These are phyloP conservation scores for Gymnobelideus leadbeateri DNA, from an alignment of 2,113 vertebrate species.

Conservation along the genomic window DNA sequence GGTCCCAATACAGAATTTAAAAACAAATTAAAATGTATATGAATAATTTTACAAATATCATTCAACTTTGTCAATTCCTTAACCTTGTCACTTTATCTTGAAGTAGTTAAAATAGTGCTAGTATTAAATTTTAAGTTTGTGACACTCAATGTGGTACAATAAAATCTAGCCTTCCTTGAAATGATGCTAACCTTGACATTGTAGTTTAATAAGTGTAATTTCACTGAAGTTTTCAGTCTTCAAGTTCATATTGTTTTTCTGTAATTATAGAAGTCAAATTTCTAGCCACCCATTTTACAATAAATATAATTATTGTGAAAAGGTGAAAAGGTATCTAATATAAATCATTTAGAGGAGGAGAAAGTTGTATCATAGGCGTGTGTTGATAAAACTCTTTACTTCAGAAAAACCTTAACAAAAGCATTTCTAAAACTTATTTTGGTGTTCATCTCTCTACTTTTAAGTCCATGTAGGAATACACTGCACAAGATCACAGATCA, in stretches of 20 bases:
- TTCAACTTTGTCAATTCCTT: background rate
- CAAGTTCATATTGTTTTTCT: background rate
- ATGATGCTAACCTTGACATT: background rate
- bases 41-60: constrained; percentile 25
- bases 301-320: background rate
- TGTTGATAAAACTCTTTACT: background rate
- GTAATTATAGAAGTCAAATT: background rate
- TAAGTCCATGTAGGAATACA: background rate
- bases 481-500: background rate
- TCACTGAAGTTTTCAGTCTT: background rate
- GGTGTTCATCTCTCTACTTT: background rate
- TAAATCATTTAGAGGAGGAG: background rate
- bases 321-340: background rate
- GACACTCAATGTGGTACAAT: background rate
- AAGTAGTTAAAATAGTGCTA: too few species aligned
- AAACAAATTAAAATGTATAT: background rate
- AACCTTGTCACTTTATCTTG: background rate
- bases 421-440: background rate
- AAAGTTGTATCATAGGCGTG: background rate
- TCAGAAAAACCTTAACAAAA: background rate
- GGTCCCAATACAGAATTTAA: background rate
- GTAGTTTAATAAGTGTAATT: too few species aligned
- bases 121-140: background rate
- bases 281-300: background rate
- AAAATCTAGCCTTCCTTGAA: background rate